Percentiles rank a stretch among this genome's conserved stretches.
Conservation (phyloP, 2,797 vertebrate genomes). For the Acrossocheilus wenchowensis region DNA sequence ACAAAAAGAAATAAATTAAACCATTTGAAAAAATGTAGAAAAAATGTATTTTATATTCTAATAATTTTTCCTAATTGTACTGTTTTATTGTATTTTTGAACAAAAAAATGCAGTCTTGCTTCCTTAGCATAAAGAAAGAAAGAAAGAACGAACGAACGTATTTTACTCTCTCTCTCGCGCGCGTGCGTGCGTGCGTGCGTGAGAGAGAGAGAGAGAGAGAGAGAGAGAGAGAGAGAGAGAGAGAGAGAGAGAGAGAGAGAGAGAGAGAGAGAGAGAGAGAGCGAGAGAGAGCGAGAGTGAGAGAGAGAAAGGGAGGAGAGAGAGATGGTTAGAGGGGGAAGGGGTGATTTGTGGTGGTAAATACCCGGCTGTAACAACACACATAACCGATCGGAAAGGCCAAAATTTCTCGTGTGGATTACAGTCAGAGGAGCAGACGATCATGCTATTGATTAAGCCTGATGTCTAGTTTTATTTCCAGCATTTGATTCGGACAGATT, state of each 20-base stretch:
- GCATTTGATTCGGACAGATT: not conserved
- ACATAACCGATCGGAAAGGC: conserved; percentile 40
- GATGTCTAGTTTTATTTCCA: not conserved
- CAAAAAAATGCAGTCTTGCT: not conserved
- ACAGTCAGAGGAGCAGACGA: not conserved
- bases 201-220: not conserved
- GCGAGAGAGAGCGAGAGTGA: not conserved
- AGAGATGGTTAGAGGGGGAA: conserved; percentile 5
- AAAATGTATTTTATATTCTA: not conserved
- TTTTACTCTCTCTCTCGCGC: not conserved
- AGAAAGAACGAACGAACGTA: not conserved
- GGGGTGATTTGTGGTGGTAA: conserved; percentile 29
- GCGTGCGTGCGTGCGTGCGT: not conserved
- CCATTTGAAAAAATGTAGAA: not conserved
- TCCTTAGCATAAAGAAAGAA: not conserved
- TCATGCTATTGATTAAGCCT: not conserved
- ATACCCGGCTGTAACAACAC: conserved; percentile 66
- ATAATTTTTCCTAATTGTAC: not conserved
- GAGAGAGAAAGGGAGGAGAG: not conserved
- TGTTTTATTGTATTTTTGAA: not conserved
- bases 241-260: not conserved
- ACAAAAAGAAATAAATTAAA: not conserved
- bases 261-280: not conserved
- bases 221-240: not conserved
- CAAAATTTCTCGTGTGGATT: conserved; percentile 1